A percentile compares a stretch with the other conserved stretches of the same genome.
Conservation (phyloP, 2,113 vertebrate genomes). For the Periophthalmus modestus region DNA sequence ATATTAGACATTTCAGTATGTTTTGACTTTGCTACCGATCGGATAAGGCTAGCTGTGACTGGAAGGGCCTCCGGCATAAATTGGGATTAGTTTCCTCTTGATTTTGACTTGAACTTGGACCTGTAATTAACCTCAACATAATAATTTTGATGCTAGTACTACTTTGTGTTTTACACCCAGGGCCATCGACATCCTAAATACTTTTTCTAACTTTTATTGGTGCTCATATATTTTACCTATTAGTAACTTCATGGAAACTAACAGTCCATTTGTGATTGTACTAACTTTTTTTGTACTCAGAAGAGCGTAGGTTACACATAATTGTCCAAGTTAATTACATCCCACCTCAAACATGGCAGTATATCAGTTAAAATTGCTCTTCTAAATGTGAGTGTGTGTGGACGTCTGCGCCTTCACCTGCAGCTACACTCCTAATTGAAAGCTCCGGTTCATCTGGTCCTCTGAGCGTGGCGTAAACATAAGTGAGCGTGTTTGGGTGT, state of each 20-base stretch:
- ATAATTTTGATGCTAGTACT: no score
- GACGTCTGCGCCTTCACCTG: neutral
- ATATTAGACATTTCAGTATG: no score
- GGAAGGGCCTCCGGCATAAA: no score
- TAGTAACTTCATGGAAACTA: neutral
- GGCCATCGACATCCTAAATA: neutral
- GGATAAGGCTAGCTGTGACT: no score
- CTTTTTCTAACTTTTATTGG: neutral
- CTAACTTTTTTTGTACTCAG: no score
- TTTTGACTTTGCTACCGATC: no score
- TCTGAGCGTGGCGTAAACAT: slow-evolving; percentile 3
- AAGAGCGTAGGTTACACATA: no score
- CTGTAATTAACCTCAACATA: no score
- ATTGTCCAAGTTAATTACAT: neutral
- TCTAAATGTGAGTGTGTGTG: neutral
- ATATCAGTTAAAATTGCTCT: neutral
- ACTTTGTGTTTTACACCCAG: no score
- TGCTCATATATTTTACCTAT: neutral
- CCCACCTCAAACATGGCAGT: neutral
- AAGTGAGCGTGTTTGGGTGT: slow-evolving; percentile 15
- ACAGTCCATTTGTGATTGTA: no score
- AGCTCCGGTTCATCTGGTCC: slow-evolving; percentile 21
- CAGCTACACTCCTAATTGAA: slow-evolving; percentile 6
- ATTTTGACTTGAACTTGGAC: no score
- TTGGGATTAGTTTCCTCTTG: no score